Percentiles rank a stretch among this genome's conserved stretches.
Evolutionary conservation across 2,888 invertebrate species (phyloP).

Genomic region (Lissocephala sabroskyi): DNA sequence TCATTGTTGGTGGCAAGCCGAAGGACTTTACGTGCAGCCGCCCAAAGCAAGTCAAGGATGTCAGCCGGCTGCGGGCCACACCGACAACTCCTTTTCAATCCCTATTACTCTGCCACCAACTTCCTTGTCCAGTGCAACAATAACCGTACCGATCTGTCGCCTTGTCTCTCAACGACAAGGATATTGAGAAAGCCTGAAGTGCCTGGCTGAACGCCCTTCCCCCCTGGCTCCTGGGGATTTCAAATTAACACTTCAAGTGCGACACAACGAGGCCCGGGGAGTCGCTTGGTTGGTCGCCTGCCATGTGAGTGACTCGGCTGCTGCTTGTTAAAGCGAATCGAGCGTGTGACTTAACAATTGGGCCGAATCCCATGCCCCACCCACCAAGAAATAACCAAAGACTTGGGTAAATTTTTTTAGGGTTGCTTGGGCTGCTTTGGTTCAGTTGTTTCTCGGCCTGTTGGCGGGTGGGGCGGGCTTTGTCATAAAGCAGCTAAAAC

Average conservation of each 20-base stretch:
- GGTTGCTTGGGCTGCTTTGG: background rate
- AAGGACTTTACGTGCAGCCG: too few species aligned
- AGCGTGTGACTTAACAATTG: slow-evolving; percentile 41
- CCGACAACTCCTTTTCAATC: background rate
- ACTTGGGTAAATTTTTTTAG: too few species aligned
- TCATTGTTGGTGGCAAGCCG: background rate
- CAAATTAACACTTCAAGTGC: slow-evolving; percentile 42
- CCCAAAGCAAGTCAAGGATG: background rate
- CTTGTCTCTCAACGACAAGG: too few species aligned
- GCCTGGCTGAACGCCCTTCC: too few species aligned
- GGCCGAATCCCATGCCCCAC: too few species aligned
- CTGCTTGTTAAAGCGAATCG: slow-evolving; percentile 36
- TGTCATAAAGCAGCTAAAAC: slow-evolving; percentile 6
- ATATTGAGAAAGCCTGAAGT: too few species aligned
- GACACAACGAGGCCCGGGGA: background rate
- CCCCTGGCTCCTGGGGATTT: too few species aligned
- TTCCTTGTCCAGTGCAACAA: too few species aligned
- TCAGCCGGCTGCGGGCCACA: background rate
- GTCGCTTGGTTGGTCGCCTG: background rate
- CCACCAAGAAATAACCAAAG: too few species aligned
- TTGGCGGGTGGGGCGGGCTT: background rate
- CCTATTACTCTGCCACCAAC: too few species aligned
- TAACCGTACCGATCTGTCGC: slow-evolving; percentile 8
- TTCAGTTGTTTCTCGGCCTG: background rate
- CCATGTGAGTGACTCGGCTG: background rate